Evolutionary conservation across 1,140 invertebrate genomes (phyloP).

Genomic region (Apis dorsata): DNA sequence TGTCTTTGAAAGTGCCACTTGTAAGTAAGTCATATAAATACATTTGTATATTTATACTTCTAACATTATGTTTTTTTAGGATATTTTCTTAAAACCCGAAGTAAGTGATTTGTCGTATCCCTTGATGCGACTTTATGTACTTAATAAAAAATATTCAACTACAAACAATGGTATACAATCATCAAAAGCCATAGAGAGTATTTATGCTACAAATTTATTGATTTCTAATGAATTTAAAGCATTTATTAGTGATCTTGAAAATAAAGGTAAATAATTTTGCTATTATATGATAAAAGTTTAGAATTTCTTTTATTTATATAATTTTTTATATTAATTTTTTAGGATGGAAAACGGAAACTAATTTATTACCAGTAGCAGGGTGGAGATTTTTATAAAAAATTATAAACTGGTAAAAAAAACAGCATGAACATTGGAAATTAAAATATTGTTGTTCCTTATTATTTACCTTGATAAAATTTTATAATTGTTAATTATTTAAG

Average conservation of each 20-base stretch:
- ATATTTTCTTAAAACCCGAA: constrained; percentile 44
- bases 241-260: constrained; percentile 77
- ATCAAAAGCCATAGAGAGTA: constrained; percentile 48
- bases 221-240: constrained; percentile 76
- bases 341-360: constrained; percentile 80
- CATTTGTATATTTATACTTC: background rate
- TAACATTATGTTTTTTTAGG: constrained; percentile 30
- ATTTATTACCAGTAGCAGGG: constrained; percentile 78
- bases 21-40: constrained; percentile 45
- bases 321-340: constrained; percentile 55
- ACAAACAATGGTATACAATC: constrained; percentile 22
- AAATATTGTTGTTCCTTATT: constrained; percentile 30
- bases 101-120: constrained; percentile 54
- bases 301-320: constrained; percentile 16
- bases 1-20: constrained; percentile 45
- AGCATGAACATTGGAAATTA: constrained; percentile 1
- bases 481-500: constrained; percentile 33
- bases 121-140: constrained; percentile 56
- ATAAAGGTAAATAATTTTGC: constrained; percentile 67
- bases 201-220: constrained; percentile 41
- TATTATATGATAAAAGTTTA: background rate
- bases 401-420: constrained; percentile 15
- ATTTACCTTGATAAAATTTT: constrained; percentile 45
- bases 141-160: constrained; percentile 64
- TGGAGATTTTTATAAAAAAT: constrained; percentile 70